Conservation (phyloP, 2,888 invertebrate species). For the Epinotia demarniana region DNA sequence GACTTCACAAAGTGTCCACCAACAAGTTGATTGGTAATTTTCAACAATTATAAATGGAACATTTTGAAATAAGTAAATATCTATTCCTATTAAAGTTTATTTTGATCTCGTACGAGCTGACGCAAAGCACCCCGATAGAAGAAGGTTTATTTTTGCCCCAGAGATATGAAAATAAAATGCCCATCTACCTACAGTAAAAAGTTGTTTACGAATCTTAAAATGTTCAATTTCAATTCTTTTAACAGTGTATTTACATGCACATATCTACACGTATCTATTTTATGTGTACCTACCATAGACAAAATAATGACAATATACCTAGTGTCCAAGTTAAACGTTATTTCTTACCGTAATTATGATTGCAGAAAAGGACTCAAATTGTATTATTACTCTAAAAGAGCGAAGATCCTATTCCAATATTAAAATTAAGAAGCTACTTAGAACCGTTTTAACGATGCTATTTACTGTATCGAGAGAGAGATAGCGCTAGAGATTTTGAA, state of each 20-base stretch:
- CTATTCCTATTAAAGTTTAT: not conserved
- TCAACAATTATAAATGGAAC: not conserved
- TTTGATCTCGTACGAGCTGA: not conserved
- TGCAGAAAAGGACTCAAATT: not conserved
- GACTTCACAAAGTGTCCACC: not conserved
- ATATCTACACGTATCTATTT: not conserved
- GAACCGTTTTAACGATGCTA: no score
- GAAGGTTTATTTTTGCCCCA: not conserved
- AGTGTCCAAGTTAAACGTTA: not conserved
- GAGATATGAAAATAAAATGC: not conserved
- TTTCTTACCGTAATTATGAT: not conserved
- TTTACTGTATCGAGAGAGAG: no score
- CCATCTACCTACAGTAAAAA: not conserved
- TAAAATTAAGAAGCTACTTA: no score
- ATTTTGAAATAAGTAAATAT: not conserved
- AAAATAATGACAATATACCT: not conserved
- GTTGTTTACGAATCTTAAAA: not conserved
- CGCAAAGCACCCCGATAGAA: not conserved
- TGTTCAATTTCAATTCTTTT: not conserved
- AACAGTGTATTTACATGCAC: constrained; percentile 1
- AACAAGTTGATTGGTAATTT: not conserved
- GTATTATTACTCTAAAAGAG: no score
- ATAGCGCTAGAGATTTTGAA: no score
- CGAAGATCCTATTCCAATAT: no score
- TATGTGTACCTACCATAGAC: not conserved